These are phyloP conservation scores for Entomyzon cyanotis DNA, from an alignment of 2,113 vertebrate genomes.

Conservation along the genomic window DNA sequence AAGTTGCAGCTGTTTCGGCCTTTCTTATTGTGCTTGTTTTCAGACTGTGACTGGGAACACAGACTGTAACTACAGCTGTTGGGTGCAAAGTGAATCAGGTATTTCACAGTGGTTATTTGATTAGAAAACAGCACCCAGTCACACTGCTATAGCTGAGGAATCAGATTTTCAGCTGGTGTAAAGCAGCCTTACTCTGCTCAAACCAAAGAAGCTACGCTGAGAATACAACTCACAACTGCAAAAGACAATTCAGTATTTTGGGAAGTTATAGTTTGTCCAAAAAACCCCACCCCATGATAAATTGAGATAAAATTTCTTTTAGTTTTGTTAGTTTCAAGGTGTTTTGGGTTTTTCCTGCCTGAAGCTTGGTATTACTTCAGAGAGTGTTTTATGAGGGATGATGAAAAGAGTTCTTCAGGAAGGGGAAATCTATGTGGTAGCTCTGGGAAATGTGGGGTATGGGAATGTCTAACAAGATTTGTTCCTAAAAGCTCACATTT, in stretches of 20 bases:
- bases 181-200: background rate
- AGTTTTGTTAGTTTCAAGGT: background rate
- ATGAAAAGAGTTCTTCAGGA: background rate
- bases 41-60: slow-evolving; percentile 75
- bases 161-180: slow-evolving; percentile 29
- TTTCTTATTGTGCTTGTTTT: slow-evolving; percentile 76
- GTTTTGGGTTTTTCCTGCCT: background rate
- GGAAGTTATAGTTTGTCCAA: background rate
- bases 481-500: slow-evolving; percentile 8
- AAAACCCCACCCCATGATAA: background rate
- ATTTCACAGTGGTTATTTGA: slow-evolving; percentile 81
- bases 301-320: background rate
- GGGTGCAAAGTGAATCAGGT: slow-evolving; percentile 80
- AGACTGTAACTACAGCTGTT: slow-evolving; percentile 77
- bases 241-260: slow-evolving; percentile 22
- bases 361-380: background rate
- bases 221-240: background rate
- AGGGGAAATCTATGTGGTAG: slow-evolving; percentile 7
- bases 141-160: slow-evolving; percentile 26
- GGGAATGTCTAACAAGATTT: background rate
- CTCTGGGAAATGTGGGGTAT: background rate
- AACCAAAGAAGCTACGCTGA: background rate
- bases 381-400: background rate
- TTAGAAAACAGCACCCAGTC: slow-evolving; percentile 75
- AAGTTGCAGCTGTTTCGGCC: slow-evolving; percentile 81